These are phyloP conservation scores for Todiramphus saurophagus DNA, from an alignment of 2,113 vertebrate species.

Conservation along the genomic window DNA sequence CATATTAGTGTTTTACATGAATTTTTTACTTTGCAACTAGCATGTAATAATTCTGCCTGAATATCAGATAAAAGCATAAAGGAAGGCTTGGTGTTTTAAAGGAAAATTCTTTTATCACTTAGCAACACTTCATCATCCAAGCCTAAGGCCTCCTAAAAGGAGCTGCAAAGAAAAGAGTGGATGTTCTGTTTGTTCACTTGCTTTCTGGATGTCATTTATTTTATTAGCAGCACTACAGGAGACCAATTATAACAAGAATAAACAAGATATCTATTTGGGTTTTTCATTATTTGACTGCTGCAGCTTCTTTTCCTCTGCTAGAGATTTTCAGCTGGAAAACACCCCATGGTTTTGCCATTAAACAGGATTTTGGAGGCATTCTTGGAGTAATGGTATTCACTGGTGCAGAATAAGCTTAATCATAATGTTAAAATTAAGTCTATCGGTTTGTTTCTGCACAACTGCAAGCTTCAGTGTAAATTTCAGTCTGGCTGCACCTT, in stretches of 20 bases:
- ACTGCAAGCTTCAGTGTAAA: neutral
- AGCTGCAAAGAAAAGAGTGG: neutral
- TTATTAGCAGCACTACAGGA: slow-evolving; percentile 42
- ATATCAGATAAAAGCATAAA: slow-evolving; percentile 19
- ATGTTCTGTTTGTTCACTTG: neutral
- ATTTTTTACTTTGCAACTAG: neutral
- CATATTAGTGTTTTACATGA: neutral
- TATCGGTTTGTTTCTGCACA: neutral
- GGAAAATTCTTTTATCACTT: slow-evolving; percentile 12
- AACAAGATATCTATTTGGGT: slow-evolving; percentile 29
- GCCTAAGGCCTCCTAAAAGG: neutral
- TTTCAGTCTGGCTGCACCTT: neutral
- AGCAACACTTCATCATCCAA: neutral
- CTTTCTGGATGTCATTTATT: slow-evolving; percentile 40
- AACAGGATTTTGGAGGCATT: neutral
- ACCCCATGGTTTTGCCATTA: slow-evolving; percentile 9
- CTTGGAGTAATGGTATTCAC: neutral
- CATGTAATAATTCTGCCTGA: neutral
- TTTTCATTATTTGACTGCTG: slow-evolving; percentile 29
- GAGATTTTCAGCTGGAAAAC: slow-evolving; percentile 14
- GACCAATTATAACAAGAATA: slow-evolving; percentile 45
- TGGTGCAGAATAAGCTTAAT: slow-evolving; percentile 26
- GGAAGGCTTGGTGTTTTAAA: neutral
- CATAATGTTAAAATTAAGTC: slow-evolving; percentile 10
- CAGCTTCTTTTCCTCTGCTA: neutral